Conservation (phyloP, 2,888 invertebrate species). For the Sinhomidia bicolor region DNA sequence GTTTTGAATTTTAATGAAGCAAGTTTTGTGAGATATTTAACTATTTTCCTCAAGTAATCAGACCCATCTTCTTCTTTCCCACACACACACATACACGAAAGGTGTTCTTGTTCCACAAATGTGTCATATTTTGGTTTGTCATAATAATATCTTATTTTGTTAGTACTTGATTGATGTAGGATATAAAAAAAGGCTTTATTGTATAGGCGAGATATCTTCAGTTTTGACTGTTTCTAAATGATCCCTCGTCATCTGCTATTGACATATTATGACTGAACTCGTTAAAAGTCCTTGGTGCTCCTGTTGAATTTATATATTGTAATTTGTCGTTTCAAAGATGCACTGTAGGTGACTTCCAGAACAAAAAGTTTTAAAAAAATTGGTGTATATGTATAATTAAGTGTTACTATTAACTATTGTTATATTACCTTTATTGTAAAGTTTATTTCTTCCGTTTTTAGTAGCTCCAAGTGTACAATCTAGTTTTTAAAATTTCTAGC, state of each 20-base stretch:
- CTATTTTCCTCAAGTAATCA: neutral
- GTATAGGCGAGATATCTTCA: neutral
- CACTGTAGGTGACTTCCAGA: neutral
- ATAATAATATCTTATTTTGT: conserved; percentile 32
- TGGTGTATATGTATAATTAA: neutral
- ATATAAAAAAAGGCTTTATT: neutral
- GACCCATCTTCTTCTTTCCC: neutral
- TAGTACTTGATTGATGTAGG: conserved; percentile 24
- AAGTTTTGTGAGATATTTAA: neutral
- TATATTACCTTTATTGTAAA: too few species aligned
- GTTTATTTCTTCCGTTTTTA: neutral
- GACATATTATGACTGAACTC: conserved; percentile 1
- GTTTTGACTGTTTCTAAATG: neutral
- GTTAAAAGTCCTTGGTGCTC: conserved; percentile 21
- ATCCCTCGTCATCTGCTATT: neutral
- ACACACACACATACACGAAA: conserved; percentile 25
- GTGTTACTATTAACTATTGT: neutral
- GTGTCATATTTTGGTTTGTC: conserved; percentile 63
- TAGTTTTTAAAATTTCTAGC: neutral
- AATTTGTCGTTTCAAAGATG: neutral
- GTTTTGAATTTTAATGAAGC: neutral
- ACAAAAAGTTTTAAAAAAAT: neutral
- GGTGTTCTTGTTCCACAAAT: conserved; percentile 57
- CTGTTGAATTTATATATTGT: neutral
- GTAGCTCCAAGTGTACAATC: neutral